Percentiles rank a stretch among this genome's conserved stretches.
Evolutionary conservation across 2,113 vertebrate genomes (phyloP).

Genomic region (Burhinus bistriatus): DNA sequence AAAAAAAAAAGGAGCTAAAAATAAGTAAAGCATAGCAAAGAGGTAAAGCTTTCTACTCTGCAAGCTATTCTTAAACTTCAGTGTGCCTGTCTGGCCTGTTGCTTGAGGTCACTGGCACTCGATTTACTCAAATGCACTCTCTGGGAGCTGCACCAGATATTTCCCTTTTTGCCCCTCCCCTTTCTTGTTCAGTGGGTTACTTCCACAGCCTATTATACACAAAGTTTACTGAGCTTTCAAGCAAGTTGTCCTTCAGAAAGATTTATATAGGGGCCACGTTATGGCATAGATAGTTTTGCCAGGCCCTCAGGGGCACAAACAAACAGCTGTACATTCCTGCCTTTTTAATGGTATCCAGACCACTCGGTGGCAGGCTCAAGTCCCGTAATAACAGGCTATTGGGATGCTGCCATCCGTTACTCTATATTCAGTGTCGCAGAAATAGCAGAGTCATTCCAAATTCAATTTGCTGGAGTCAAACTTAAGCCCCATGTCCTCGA

Average conservation of each 20-base stretch:
- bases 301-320: slow-evolving; percentile 35
- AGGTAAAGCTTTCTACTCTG: background rate
- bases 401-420: slow-evolving; percentile 65
- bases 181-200: background rate
- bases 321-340: slow-evolving; percentile 74
- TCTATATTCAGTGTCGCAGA: slow-evolving; percentile 71
- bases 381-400: slow-evolving; percentile 69
- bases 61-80: slow-evolving; percentile 5
- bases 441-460: slow-evolving; percentile 75
- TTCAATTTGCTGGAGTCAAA: slow-evolving; percentile 62
- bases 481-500: slow-evolving; percentile 68
- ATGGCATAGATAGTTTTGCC: slow-evolving; percentile 6
- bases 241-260: slow-evolving; percentile 18
- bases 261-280: background rate
- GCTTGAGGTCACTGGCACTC: background rate
- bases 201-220: background rate
- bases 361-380: slow-evolving; percentile 66
- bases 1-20: background rate
- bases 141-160: background rate
- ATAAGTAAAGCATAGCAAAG: background rate
- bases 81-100: background rate
- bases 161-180: background rate
- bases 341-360: slow-evolving; percentile 55
- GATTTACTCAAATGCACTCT: background rate
- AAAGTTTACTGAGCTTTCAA: background rate